phyloP scores from a whole-genome alignment of 2,797 vertebrate genomes.

The Rhadinocentrus ornatus region DNA sequence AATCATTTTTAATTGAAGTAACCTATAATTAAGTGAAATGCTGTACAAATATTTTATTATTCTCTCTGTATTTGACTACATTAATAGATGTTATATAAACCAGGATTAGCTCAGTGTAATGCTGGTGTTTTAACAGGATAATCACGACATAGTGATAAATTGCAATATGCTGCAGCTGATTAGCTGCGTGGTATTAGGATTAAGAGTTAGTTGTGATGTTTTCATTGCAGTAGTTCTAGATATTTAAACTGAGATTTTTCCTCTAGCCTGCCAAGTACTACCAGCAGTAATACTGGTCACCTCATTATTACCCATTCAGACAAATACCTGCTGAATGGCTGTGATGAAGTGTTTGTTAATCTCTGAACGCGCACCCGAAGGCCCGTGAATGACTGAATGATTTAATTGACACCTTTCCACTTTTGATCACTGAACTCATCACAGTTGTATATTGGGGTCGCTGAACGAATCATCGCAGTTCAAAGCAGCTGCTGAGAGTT shows the following conservation, averaged over 20 bases:
- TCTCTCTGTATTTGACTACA: not conserved
- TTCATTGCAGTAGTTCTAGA: not conserved
- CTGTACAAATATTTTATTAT: not conserved
- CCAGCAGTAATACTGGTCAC: not conserved
- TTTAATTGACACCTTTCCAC: slow-evolving; percentile 80
- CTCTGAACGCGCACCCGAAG: slow-evolving; percentile 28
- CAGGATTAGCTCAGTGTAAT: too few relatives aligned
- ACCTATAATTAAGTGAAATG: not conserved
- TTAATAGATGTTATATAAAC: too few relatives aligned
- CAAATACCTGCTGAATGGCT: slow-evolving; percentile 37
- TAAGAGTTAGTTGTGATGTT: not conserved
- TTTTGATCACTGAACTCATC: slow-evolving; percentile 75
- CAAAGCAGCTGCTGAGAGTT: slow-evolving; percentile 74
- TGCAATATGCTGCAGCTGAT: not conserved
- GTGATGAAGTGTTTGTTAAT: slow-evolving; percentile 18
- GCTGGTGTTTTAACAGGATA: not conserved
- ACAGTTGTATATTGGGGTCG: slow-evolving; percentile 72
- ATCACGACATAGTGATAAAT: not conserved
- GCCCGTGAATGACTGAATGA: slow-evolving; percentile 68
- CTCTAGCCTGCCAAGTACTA: too few relatives aligned
- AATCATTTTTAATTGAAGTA: not conserved
- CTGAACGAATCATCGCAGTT: slow-evolving; percentile 78
- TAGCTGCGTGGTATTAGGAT: not conserved
- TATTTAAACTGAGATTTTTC: not conserved
- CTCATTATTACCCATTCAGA: slow-evolving; percentile 30